A percentile compares a stretch with the other conserved stretches of the same genome.
phyloP scores from a whole-genome alignment of 1,140 invertebrate genomes.

The Polypedilum vanderplanki region DNA sequence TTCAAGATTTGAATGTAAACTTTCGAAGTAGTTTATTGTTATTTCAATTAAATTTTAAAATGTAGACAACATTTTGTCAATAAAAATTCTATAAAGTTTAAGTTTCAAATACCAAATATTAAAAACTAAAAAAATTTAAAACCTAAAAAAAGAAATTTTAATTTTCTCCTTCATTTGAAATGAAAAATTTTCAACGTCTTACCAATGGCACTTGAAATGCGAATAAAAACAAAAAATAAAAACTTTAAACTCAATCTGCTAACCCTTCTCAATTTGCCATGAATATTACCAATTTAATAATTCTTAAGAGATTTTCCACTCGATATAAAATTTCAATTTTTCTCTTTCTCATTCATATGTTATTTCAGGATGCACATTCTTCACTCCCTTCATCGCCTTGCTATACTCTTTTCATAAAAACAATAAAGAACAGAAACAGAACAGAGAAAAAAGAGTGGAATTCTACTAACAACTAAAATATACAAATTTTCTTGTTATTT shows the following conservation, averaged over 20 bases:
- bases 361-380: conserved; percentile 12
- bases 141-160: neutral
- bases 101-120: too few relatives aligned
- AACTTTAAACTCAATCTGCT: neutral
- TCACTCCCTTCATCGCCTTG: neutral
- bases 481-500: conserved; percentile 16
- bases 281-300: neutral
- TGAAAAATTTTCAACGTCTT: neutral
- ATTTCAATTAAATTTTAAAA: too few relatives aligned
- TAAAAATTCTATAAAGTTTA: too few relatives aligned
- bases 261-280: neutral
- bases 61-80: too few relatives aligned
- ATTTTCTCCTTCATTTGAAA: conserved; percentile 6
- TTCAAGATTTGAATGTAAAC: too few relatives aligned
- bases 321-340: neutral
- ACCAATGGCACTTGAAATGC: neutral
- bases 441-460: neutral
- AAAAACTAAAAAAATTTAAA: too few relatives aligned
- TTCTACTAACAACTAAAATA: neutral
- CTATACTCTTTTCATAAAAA: neutral
- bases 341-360: too few relatives aligned
- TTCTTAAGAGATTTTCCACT: conserved; percentile 1
- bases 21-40: too few relatives aligned
- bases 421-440: conserved; percentile 4
- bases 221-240: neutral